Evolutionary conservation across 2,113 vertebrate species (phyloP), one percentile per base, ranked within the genome.

Genomic region (Ploceus nigricollis): DNA sequence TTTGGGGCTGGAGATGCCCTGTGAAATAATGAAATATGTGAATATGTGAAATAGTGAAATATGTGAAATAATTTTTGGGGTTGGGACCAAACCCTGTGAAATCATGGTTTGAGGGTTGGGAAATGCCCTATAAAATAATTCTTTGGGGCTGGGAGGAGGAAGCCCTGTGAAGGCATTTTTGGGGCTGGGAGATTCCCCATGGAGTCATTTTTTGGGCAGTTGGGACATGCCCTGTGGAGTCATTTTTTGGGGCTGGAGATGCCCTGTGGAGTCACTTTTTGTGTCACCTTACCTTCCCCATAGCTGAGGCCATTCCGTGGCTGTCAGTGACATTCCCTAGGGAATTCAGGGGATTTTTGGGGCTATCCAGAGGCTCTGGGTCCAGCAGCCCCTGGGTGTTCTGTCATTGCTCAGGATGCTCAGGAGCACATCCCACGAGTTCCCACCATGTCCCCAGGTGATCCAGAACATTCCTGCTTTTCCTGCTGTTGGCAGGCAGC

Each of bases 201-300:
- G 15, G 1, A 17, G 15, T 17, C 1, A 17, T 68, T 68, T 27
- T 13, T 45, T 15, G 20, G 9, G 11, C n/a, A n/a, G 16, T 16
- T 61, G 22, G 63, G 53, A 7, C 9, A 4, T 27, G 45, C 33
- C 13, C 45, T 69, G 4, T 22, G 25, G 18, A 24, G 22, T n/a
- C 5, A 25, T 48, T 68, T 37, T 20, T 47, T 10, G 57, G 35
- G 35, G 7, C 10, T 12, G 35, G 24, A 16, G 35, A 30, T 30
- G 39, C 60, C 18, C 60, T 63, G 4, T 31, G 18, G 13, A 31
- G 13, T 65, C 4, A 27, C 27, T 45, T 70, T 45, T 42, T 69
- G 2, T 5, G 47, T 48, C 0, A 0, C 51, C 28, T 3, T 40
- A 1, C 31, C 15, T 42, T 63, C 22, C 7, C 66, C 66, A 6